phyloP scores from a whole-genome alignment of 1,140 invertebrate genomes.

The Phthorimaea operculella region DNA sequence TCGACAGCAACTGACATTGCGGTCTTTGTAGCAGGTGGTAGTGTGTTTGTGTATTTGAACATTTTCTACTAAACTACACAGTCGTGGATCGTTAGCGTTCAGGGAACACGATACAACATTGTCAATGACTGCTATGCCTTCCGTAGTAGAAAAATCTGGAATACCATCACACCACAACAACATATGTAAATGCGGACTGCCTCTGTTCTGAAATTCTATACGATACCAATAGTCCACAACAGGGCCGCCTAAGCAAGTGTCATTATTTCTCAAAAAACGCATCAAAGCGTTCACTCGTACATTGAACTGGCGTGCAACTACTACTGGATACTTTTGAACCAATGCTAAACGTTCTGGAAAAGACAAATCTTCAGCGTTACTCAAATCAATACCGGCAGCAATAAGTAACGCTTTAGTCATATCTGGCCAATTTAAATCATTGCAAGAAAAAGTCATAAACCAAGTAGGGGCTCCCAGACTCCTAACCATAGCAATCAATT shows the following conservation, averaged over 20 bases:
- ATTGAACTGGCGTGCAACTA: slow-evolving; percentile 22
- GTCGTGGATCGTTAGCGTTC: neutral
- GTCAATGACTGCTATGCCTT: slow-evolving; percentile 18
- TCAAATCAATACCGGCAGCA: slow-evolving; percentile 7
- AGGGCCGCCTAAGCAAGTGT: slow-evolving; percentile 15
- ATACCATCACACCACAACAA: slow-evolving; percentile 19
- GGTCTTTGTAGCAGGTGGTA: neutral
- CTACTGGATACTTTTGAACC: slow-evolving; percentile 21
- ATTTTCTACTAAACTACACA: neutral
- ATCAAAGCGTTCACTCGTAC: slow-evolving; percentile 17
- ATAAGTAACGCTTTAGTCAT: slow-evolving; percentile 24
- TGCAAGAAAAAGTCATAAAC: slow-evolving; percentile 22
- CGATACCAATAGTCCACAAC: slow-evolving; percentile 15
- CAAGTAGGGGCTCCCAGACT: slow-evolving; percentile 21
- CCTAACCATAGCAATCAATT: slow-evolving; percentile 24
- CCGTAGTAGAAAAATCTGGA: slow-evolving; percentile 16
- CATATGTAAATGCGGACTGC: slow-evolving; percentile 27
- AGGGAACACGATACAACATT: slow-evolving; percentile 4
- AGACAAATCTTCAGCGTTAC: neutral
- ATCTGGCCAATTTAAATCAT: slow-evolving; percentile 25
- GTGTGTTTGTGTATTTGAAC: neutral
- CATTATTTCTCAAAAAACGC: slow-evolving; percentile 12
- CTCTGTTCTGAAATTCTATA: slow-evolving; percentile 23
- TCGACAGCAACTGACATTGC: slow-evolving; percentile 2
- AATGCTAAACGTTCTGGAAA: slow-evolving; percentile 1